Conservation (phyloP, 2,888 invertebrate species). For the Pandemis corylana region DNA sequence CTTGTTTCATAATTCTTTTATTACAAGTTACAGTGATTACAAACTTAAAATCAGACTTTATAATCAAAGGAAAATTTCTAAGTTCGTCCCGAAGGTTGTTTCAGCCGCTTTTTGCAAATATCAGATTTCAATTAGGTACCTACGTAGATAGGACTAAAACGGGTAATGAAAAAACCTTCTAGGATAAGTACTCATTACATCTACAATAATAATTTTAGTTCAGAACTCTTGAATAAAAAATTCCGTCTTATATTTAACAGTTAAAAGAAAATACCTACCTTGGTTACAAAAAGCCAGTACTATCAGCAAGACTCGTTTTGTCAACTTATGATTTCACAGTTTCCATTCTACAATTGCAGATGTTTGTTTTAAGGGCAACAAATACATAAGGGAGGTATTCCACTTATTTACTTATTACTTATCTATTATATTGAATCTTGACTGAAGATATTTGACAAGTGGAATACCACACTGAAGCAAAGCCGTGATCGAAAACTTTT, state of each 20-base stretch:
- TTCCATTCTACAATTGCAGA: too few species aligned
- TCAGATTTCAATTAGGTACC: neutral
- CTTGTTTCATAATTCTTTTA: constrained; percentile 47
- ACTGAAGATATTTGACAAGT: too few species aligned
- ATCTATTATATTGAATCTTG: too few species aligned
- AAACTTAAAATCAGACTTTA: constrained; percentile 54
- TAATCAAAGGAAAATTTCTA: constrained; percentile 41
- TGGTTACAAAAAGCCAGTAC: neutral
- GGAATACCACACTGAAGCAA: too few species aligned
- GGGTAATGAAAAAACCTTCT: neutral
- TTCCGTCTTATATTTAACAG: neutral
- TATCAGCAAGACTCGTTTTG: neutral
- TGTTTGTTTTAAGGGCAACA: too few species aligned
- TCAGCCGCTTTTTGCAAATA: neutral
- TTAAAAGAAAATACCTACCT: neutral
- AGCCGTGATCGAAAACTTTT: neutral
- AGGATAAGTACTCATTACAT: neutral
- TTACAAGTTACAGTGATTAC: constrained; percentile 45
- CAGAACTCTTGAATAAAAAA: neutral
- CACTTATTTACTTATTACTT: too few species aligned
- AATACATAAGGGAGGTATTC: too few species aligned
- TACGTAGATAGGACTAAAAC: neutral
- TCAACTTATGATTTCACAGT: neutral
- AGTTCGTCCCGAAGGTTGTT: neutral
- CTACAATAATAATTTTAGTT: neutral